Evolutionary conservation across 2,113 vertebrate genomes (phyloP).

Genomic region (Girardinichthys multiradiatus): DNA sequence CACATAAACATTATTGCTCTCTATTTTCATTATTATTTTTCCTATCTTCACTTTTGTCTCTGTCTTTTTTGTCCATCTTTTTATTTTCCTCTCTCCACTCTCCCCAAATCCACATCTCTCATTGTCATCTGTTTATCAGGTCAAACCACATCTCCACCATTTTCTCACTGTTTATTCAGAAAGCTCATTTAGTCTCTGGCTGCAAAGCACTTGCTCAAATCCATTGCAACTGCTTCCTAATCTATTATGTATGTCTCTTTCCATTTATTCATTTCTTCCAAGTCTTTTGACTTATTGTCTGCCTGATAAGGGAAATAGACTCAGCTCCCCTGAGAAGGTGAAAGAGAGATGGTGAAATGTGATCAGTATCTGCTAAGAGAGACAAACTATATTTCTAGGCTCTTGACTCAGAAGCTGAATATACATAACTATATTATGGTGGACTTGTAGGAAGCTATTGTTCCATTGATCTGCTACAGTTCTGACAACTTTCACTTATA

Average conservation of each 20-base stretch:
- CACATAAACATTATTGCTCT: background rate
- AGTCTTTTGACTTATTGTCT: slow-evolving; percentile 5
- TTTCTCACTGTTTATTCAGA: slow-evolving; percentile 21
- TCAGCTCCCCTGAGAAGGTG: slow-evolving; percentile 33
- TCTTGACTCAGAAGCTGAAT: slow-evolving; percentile 2
- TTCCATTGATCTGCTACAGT: no score
- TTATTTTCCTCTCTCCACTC: background rate
- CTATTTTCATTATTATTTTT: background rate
- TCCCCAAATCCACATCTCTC: background rate
- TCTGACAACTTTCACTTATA: no score
- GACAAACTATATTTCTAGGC: background rate
- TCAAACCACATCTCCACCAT: slow-evolving; percentile 8
- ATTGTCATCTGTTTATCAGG: slow-evolving; percentile 17
- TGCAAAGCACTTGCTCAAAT: slow-evolving; percentile 22
- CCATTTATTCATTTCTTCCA: slow-evolving; percentile 19
- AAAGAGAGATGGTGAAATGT: slow-evolving; percentile 7
- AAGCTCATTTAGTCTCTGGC: slow-evolving; percentile 18
- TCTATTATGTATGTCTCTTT: slow-evolving; percentile 46
- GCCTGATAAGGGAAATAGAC: slow-evolving; percentile 45
- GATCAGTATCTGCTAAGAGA: slow-evolving; percentile 8
- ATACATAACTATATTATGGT: background rate
- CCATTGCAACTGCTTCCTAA: slow-evolving; percentile 23
- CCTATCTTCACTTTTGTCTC: background rate
- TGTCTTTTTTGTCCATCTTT: slow-evolving; percentile 6
- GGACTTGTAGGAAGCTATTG: no score